Evolutionary conservation across 1,140 invertebrate genomes (phyloP), one percentile per base, ranked within the genome.

Genomic region (Yoshiicerus persimilis): DNA sequence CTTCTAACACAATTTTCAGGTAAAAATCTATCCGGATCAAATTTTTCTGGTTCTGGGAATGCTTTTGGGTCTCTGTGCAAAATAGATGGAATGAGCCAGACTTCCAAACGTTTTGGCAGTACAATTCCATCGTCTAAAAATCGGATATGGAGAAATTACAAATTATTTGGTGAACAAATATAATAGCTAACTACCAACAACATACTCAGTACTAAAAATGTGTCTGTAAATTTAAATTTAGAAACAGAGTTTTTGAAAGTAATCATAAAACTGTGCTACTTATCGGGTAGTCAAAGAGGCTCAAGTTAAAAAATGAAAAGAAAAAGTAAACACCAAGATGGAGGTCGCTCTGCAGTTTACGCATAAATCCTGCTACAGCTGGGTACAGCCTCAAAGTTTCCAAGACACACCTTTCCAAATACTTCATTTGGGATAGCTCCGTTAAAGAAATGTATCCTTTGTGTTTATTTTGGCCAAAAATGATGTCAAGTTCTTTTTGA

Each of bases 321-420:
- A n/a, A 32, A 2, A 5, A 27, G 6, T 36, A 25, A 20, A 9
- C 32, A 87, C 93, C 92, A 30, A 93, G 84, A 87, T 92, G 85
- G 1, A 92, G 56, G 64, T 93, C 93, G 91, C 93, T 91, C 87
- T 86, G 90, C 62, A 94, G 87, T 62, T 70, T 36, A 89, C 94
- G 91, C 11, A 89, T 91, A 87, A 95, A 93, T 39, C 94, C 90
- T 20, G 95, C 95, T n/a, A 95, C 95, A 87, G 94, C 94, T 20
- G 95, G 95, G 91, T 94, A 95, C 9, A 95, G 86, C 88, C 94
- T 91, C 4, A 95, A 91, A 2, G 93, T 90, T 92, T 95, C 95
- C 89, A 95, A 96, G 23, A 96, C 93, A 30, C 94, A 94, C 89
- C 94, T 93, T 89, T 96, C 95, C 6, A 95, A 91, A 91, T 95